Evolutionary conservation across 2,888 invertebrate species (phyloP), one percentile per base, ranked within the genome.

Genomic region (Mimachlamys varia): DNA sequence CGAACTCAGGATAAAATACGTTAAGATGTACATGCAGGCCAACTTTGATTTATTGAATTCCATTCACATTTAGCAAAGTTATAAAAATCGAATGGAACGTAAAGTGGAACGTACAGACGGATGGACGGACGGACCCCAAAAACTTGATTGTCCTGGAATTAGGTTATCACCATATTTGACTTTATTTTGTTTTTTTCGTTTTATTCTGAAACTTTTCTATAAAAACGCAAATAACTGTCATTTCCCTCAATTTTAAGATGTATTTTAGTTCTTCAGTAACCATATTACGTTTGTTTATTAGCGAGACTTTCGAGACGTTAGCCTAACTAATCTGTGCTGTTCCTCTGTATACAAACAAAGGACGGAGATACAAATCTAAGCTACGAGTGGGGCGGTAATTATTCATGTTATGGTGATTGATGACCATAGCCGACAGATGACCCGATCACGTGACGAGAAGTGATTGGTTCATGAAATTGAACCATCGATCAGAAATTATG

Each of bases 361-460:
- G 76, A 33, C 3, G 33, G 27, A 33, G 76, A 76, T 12, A 76
- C 76, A 76, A 76, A 76, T 76, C 76, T 76, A 76, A 76, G 76
- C 76, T 33, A 33, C 76, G 33, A 76, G 33, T 22, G 76, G 76
- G 76, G 27, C 76, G 76, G 76, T 76, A 76, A 76, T 76, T 76
- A 76, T 76, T 76, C 76, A 76, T 76, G 76, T 76, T 76, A 33
- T 76, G 76, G 76, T 76, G 76, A 76, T 76, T 76, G 76, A 76
- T 76, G 76, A 76, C 27, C 76, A 76, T 76, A 76, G 76, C 76
- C 76, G 76, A 76, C 76, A 33, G 76, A 76, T 76, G 76, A 76
- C 76, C 76, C 76, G 76, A 76, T 76, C 76, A 76, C 76, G 33
- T 76, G 76, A 27, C 76, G 0, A 76, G 76, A 27, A 76, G 22